These are phyloP conservation scores for Gouania willdenowi DNA, from an alignment of 2,797 vertebrate species.

Conservation along the genomic window DNA sequence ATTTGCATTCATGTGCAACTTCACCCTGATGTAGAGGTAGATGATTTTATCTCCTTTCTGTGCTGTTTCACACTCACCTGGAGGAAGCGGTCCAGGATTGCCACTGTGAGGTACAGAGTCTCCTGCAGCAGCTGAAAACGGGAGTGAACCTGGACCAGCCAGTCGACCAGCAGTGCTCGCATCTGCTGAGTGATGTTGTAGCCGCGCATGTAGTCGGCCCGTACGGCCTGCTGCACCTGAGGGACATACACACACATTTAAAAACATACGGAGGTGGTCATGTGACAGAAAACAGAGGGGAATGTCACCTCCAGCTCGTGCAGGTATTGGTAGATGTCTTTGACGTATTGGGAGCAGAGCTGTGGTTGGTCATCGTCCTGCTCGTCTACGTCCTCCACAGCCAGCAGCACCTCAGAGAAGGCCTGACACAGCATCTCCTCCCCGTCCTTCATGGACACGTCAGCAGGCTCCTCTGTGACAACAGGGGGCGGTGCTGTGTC, in stretches of 20 bases:
- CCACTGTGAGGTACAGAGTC: slow-evolving; percentile 89
- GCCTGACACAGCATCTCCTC: slow-evolving; percentile 78
- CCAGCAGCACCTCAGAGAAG: slow-evolving; percentile 82
- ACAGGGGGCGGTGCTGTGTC: too few relatives aligned
- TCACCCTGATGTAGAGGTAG: too few relatives aligned
- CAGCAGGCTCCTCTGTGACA: too few relatives aligned
- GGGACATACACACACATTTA: background rate
- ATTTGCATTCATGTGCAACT: too few relatives aligned
- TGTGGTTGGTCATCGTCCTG: slow-evolving; percentile 83
- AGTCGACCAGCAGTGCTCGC: slow-evolving; percentile 89
- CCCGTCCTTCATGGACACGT: too few relatives aligned
- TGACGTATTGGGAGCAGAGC: slow-evolving; percentile 88
- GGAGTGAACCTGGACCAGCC: slow-evolving; percentile 94
- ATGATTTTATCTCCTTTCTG: too few relatives aligned
- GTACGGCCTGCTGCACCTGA: slow-evolving; percentile 81
- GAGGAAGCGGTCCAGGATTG: slow-evolving; percentile 88
- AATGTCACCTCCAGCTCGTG: slow-evolving; percentile 79
- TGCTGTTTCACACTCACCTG: slow-evolving; percentile 81
- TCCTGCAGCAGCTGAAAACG: slow-evolving; percentile 92
- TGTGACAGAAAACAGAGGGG: background rate
- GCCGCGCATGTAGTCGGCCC: slow-evolving; percentile 79
- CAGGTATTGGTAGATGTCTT: slow-evolving; percentile 91
- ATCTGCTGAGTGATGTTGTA: slow-evolving; percentile 83
- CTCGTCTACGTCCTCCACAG: slow-evolving; percentile 84
- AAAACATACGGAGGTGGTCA: background rate